Evolutionary conservation across 2,113 vertebrate species (phyloP), one percentile per base, ranked within the genome.

Genomic region (Ornithorhynchus anatinus): DNA sequence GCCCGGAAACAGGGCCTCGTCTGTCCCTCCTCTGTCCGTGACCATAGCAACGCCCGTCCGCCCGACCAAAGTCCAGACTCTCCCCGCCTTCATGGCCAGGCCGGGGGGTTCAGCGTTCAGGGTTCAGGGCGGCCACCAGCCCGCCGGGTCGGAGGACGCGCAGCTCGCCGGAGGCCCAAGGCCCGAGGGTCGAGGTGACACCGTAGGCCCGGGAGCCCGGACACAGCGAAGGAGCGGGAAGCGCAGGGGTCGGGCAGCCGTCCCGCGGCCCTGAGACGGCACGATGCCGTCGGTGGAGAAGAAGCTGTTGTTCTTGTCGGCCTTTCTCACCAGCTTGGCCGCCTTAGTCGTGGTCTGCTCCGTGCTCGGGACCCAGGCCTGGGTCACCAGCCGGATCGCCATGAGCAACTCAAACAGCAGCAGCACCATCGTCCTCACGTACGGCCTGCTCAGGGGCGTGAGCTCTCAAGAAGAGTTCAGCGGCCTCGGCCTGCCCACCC

Each of bases 261-360:
- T 37, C 15, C 8, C 32, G 40, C 37, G 23, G 0, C 8, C 29
- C 40, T 3, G 2, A n/a, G 0, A 0, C 0, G 47, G 1, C 10
- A 57, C 91, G 59, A 97, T 97, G 96, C 96, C 96, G 0, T 95
- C 96, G 72, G 22, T 1, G 2, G 66, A 59, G 59, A 97, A 97
- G 85, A 82, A n/a, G 0, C 2, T 80, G 7, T 69, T 91, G 84
- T 97, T 94, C 59, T 6, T 76, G 0, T 64, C 35, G 1, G 92
- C 94, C 3, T 92, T 90, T 1, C 3, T 83, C 0, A 8, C 48
- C 20, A 92, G 88, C 0, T 1, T 84, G 9, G 5, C 62, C 4
- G 89, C 93, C 12, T 88, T 94, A 0, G 85, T 9, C 5, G 0
- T 95, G 9, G 8, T 94, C n/a, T 95, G 92, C 0, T 89, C 59